Percentiles rank a stretch among this genome's conserved stretches.
phyloP scores from a whole-genome alignment of 2,797 vertebrate species.

The Muraenolepis orangiensis region DNA sequence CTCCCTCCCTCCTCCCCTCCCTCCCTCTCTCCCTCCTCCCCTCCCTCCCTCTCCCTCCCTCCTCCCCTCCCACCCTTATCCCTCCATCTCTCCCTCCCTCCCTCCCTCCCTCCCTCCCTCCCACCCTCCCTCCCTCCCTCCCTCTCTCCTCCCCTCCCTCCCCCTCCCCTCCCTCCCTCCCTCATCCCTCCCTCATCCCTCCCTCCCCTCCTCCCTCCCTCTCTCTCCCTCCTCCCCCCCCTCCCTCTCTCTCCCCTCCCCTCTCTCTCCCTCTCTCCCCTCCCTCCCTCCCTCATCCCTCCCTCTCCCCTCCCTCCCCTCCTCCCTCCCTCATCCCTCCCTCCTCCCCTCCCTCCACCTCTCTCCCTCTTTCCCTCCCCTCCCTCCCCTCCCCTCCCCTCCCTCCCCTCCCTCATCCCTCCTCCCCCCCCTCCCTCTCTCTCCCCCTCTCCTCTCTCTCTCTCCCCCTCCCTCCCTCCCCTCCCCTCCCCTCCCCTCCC shows the following conservation, averaged over 20 bases:
- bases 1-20: neutral
- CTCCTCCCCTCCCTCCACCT: conserved; percentile 53
- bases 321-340: conserved; percentile 72
- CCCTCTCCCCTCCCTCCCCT: conserved; percentile 69
- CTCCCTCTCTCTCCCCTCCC: conserved; percentile 75
- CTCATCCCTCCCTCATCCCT: conserved; percentile 61
- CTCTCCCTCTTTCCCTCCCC: conserved; percentile 73
- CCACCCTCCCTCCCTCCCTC: conserved; percentile 34
- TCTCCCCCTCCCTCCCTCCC: conserved; percentile 43
- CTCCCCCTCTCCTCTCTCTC: conserved; percentile 45
- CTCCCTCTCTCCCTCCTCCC: neutral
- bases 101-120: conserved; percentile 76
- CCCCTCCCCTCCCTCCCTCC: conserved; percentile 61
- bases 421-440: conserved; percentile 63
- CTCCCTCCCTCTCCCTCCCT: conserved; percentile 72
- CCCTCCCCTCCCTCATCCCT: conserved; percentile 75
- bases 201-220: conserved; percentile 56
- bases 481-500: conserved; percentile 72
- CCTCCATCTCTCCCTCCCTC: conserved; percentile 37
- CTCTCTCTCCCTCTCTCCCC: no score
- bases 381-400: conserved; percentile 33
- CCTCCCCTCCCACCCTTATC: conserved; percentile 53
- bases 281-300: conserved; percentile 38
- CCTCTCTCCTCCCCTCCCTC: conserved; percentile 72
- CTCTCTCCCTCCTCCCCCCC: conserved; percentile 54